Conservation (phyloP, 2,113 vertebrate genomes). For the Zeus faber region DNA sequence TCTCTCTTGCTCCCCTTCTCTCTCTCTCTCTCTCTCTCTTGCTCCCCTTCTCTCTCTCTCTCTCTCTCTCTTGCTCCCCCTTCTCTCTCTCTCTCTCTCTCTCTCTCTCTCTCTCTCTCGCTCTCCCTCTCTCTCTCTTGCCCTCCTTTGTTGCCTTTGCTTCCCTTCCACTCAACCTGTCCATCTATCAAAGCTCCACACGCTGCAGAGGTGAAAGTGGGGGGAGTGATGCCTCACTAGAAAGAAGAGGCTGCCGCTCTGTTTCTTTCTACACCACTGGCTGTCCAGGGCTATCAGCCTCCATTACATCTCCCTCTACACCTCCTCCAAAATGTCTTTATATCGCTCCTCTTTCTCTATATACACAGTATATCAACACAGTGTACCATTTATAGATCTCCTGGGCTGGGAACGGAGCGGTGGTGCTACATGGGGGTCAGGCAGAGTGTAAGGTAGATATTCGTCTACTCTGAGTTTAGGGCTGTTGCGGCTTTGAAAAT, state of each 20-base stretch:
- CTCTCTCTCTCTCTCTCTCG: slow-evolving; percentile 11
- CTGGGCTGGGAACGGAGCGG: not conserved
- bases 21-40: slow-evolving; percentile 35
- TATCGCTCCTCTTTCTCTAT: not conserved
- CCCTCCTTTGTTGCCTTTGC: not conserved
- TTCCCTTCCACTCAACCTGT: slow-evolving; percentile 25
- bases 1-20: slow-evolving; percentile 50
- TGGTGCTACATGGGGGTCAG: too few relatives aligned
- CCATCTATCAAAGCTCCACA: slow-evolving; percentile 62
- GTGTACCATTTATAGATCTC: not conserved
- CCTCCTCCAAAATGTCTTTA: slow-evolving; percentile 19
- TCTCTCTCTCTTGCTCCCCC: slow-evolving; percentile 23
- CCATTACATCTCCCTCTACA: slow-evolving; percentile 30
- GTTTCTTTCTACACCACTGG: slow-evolving; percentile 55
- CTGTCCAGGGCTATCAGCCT: slow-evolving; percentile 58
- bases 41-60: slow-evolving; percentile 15
- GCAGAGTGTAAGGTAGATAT: too few relatives aligned
- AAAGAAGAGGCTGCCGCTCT: slow-evolving; percentile 54
- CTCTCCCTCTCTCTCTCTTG: slow-evolving; percentile 11
- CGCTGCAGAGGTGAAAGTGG: too few relatives aligned
- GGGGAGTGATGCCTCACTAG: slow-evolving; percentile 52
- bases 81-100: slow-evolving; percentile 29
- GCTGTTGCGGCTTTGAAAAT: too few relatives aligned
- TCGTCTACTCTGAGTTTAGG: too few relatives aligned
- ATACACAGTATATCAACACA: not conserved